Conservation (phyloP, 2,113 vertebrate genomes). For the Anthoscopus minutus region DNA sequence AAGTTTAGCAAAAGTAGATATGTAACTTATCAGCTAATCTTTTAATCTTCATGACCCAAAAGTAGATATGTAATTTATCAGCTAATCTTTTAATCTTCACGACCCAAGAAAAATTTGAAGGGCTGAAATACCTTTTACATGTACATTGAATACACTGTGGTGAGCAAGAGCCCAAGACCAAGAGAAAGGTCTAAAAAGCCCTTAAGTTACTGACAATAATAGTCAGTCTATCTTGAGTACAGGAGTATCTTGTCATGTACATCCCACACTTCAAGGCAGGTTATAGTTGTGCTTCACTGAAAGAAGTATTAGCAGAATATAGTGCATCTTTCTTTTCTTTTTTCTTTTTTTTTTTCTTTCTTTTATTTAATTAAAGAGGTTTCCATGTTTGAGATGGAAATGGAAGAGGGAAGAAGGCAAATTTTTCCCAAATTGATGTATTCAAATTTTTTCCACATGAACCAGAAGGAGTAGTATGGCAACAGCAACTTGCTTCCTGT, state of each 20-base stretch:
- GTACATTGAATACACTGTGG: not conserved
- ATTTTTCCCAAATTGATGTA: not conserved
- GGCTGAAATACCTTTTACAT: not conserved
- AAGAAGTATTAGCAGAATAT: not conserved
- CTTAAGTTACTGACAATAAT: not conserved
- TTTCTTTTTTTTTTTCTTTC: too few relatives aligned
- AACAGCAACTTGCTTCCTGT: not conserved
- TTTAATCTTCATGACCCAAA: not conserved
- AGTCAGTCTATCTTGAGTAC: not conserved
- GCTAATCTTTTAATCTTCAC: not conserved
- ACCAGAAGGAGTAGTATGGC: not conserved
- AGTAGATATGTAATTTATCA: not conserved
- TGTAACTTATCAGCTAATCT: not conserved
- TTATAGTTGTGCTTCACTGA: not conserved
- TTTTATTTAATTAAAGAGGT: not conserved
- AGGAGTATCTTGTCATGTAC: accelerated
- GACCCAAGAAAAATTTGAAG: not conserved
- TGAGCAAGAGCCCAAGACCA: not conserved
- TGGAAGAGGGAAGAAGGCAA: not conserved
- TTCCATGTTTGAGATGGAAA: not conserved
- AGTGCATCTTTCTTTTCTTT: not conserved
- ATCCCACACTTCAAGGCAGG: not conserved
- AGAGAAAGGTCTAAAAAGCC: not conserved
- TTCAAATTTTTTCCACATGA: not conserved
- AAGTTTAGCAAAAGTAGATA: not conserved